Conservation (phyloP, 2,888 invertebrate species). For the Siphonodentalium dalli region DNA sequence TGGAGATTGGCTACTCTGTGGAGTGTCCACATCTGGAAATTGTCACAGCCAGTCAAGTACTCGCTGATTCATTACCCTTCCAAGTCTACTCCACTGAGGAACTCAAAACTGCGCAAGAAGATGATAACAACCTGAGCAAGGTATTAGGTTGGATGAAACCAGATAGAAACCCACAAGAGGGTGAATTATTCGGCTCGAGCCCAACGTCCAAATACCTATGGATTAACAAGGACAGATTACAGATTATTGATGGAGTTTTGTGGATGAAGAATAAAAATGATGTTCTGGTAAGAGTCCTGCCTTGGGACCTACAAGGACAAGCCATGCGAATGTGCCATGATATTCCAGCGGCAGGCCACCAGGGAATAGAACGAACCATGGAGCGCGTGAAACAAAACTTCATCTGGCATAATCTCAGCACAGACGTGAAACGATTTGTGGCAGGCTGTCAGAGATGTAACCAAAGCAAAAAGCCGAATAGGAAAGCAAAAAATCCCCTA, state of each 20-base stretch:
- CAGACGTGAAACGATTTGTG: neutral
- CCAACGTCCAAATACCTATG: slow-evolving; percentile 5
- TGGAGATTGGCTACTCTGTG: too few species aligned
- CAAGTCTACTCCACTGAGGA: too few species aligned
- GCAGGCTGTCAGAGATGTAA: neutral
- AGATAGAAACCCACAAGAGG: neutral
- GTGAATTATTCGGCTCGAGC: neutral
- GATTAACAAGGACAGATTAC: neutral
- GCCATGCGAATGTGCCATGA: slow-evolving; percentile 1
- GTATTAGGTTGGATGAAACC: neutral
- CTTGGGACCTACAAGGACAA: neutral
- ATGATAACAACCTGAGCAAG: neutral
- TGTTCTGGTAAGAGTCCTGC: slow-evolving; percentile 1
- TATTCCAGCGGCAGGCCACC: slow-evolving; percentile 8
- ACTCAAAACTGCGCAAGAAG: neutral
- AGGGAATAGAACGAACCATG: slow-evolving; percentile 6
- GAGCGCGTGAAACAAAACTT: slow-evolving; percentile 7
- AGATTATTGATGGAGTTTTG: too few species aligned
- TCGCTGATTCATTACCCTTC: too few species aligned
- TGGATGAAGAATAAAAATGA: neutral
- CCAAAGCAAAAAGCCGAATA: neutral
- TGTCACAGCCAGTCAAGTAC: too few species aligned
- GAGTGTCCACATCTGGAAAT: too few species aligned
- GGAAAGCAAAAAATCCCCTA: neutral
- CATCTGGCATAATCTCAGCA: neutral